phyloP scores from a whole-genome alignment of 2,888 invertebrate genomes.

The Pseudoips prasinana region DNA sequence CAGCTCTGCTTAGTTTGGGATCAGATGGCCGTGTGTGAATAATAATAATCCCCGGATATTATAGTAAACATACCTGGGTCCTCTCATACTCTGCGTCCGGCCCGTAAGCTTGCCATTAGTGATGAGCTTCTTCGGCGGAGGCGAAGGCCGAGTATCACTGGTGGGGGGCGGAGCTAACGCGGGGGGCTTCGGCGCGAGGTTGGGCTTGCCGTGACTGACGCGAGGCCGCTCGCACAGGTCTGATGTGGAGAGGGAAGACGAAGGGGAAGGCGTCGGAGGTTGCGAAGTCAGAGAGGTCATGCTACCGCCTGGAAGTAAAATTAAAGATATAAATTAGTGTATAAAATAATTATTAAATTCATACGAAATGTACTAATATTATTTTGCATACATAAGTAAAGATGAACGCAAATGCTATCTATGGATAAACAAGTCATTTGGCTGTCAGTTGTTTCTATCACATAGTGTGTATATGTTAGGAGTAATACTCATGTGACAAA shows the following conservation, averaged over 20 bases:
- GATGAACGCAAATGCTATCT: too few species aligned
- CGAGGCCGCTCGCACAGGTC: slow-evolving; percentile 72
- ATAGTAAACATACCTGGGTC: slow-evolving; percentile 87
- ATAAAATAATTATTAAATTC: too few species aligned
- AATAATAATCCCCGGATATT: too few species aligned
- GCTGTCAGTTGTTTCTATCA: too few species aligned
- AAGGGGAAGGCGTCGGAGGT: slow-evolving; percentile 53
- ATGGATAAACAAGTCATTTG: too few species aligned
- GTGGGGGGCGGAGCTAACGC: slow-evolving; percentile 53
- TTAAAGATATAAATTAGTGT: too few species aligned
- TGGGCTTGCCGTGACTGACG: slow-evolving; percentile 88
- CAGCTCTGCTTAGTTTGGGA: too few species aligned
- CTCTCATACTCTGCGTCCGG: slow-evolving; percentile 92
- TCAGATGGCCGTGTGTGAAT: too few species aligned
- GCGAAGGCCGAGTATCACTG: slow-evolving; percentile 84
- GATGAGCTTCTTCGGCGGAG: slow-evolving; percentile 85
- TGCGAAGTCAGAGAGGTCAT: slow-evolving; percentile 68
- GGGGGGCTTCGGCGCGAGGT: slow-evolving; percentile 92
- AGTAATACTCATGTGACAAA: too few species aligned
- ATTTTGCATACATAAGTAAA: too few species aligned
- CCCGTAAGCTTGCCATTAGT: slow-evolving; percentile 83
- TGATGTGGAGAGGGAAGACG: slow-evolving; percentile 68
- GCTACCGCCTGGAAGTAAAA: slow-evolving; percentile 58
- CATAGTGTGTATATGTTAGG: too few species aligned
- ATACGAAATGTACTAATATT: too few species aligned